Evolutionary conservation across 2,113 vertebrate species (phyloP).

Genomic region (Mesembrinibis cayennensis): DNA sequence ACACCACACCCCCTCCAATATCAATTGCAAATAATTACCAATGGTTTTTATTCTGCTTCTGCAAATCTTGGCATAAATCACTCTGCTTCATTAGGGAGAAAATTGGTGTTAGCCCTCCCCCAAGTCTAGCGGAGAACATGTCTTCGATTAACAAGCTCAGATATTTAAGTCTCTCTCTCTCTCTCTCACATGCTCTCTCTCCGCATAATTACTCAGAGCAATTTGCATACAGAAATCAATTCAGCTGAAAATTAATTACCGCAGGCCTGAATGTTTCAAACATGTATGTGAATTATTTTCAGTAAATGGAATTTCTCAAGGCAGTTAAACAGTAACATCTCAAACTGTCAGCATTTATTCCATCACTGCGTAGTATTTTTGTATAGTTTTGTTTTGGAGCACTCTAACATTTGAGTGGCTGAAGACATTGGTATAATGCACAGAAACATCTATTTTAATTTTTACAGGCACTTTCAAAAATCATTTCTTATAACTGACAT

Average conservation of each 20-base stretch:
- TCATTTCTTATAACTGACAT: not conserved
- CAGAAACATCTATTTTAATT: slow-evolving; percentile 31
- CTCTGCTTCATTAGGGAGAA: slow-evolving; percentile 35
- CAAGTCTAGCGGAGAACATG: not conserved
- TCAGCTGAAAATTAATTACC: slow-evolving; percentile 69
- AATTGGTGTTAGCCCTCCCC: not conserved
- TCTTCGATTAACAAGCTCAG: not conserved
- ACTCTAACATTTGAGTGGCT: not conserved
- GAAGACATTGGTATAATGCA: not conserved
- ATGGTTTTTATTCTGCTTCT: not conserved
- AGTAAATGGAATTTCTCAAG: slow-evolving; percentile 61
- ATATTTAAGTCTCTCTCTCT: slow-evolving; percentile 23
- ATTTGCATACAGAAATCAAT: slow-evolving; percentile 61
- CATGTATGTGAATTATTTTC: slow-evolving; percentile 64
- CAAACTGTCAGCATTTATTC: slow-evolving; percentile 30
- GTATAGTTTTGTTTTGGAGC: not conserved
- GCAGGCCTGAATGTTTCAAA: slow-evolving; percentile 49
- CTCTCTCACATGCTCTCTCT: not conserved
- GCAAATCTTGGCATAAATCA: slow-evolving; percentile 13
- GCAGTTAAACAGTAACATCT: slow-evolving; percentile 55
- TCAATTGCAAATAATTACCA: not conserved
- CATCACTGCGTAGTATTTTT: not conserved
- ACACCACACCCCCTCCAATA: not conserved
- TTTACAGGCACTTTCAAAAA: slow-evolving; percentile 9
- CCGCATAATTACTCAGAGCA: slow-evolving; percentile 15